These are phyloP conservation scores for Microcebus jonahi DNA, from an alignment of 2,113 vertebrate genomes.

Conservation along the genomic window DNA sequence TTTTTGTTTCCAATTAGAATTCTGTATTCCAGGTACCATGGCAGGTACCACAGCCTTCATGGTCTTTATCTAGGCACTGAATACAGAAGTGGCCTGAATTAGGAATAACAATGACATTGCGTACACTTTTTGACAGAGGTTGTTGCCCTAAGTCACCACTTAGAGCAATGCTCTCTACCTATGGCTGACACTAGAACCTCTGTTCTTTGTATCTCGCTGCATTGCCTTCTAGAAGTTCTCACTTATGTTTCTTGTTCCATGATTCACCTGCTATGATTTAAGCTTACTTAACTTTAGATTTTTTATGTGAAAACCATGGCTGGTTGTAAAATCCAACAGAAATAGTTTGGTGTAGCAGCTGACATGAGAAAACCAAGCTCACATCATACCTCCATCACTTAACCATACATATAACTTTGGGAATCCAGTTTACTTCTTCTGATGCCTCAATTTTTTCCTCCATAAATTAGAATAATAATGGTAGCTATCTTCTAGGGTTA, in stretches of 20 bases:
- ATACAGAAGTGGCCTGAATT: neutral
- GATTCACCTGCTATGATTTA: neutral
- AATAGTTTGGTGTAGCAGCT: neutral
- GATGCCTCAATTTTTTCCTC: neutral
- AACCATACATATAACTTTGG: neutral
- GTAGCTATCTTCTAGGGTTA: neutral
- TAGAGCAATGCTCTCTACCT: neutral
- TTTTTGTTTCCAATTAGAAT: neutral
- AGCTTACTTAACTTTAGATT: neutral
- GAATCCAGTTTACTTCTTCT: neutral
- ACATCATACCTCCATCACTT: neutral
- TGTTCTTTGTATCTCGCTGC: neutral
- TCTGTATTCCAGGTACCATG: neutral
- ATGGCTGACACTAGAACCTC: neutral
- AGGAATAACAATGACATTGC: neutral
- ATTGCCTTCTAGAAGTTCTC: neutral
- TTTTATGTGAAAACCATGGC: neutral
- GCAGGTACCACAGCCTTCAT: neutral
- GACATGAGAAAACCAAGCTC: neutral
- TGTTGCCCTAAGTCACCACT: neutral
- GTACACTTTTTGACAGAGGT: neutral
- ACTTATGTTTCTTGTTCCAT: neutral
- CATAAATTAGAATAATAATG: neutral
- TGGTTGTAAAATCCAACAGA: slow-evolving; percentile 4
- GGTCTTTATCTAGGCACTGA: neutral